A percentile compares a stretch with the other conserved stretches of the same genome.
Conservation (phyloP, 2,888 invertebrate genomes). For the Perizoma affinitatum region DNA sequence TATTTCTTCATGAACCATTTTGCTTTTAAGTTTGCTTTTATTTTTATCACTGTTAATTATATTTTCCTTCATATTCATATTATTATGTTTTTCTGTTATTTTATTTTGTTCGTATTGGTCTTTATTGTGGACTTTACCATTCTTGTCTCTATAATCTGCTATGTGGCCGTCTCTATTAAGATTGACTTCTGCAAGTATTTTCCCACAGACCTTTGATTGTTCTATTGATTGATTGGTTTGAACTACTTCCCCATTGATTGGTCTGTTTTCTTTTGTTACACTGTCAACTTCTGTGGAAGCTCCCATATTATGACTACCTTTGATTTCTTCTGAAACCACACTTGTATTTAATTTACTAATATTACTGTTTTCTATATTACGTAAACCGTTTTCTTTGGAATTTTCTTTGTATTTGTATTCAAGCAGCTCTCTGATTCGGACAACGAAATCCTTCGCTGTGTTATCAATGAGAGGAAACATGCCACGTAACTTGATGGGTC, state of each 20-base stretch:
- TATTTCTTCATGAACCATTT: not conserved
- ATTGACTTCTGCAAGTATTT: not conserved
- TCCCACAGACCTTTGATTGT: no score
- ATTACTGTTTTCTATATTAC: slow-evolving; percentile 22
- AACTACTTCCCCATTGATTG: not conserved
- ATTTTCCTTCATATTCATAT: not conserved
- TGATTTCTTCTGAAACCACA: not conserved
- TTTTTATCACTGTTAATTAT: not conserved
- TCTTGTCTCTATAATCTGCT: no score
- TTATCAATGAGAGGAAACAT: slow-evolving; percentile 76
- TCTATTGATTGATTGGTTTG: no score
- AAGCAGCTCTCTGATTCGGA: slow-evolving; percentile 53
- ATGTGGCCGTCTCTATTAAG: not conserved
- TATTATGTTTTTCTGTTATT: not conserved
- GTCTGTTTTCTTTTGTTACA: slow-evolving; percentile 5
- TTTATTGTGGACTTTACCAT: no score
- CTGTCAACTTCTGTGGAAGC: not conserved
- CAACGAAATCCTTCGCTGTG: slow-evolving; percentile 68
- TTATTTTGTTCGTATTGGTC: not conserved
- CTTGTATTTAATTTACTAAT: slow-evolving; percentile 14
- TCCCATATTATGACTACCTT: not conserved
- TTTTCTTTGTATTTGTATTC: slow-evolving; percentile 38
- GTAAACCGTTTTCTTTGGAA: slow-evolving; percentile 26
- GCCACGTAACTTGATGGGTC: slow-evolving; percentile 74
- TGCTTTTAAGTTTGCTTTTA: not conserved